Percentiles rank a stretch among this genome's conserved stretches.
Conservation (phyloP, 1,140 invertebrate species). For the Lucilia sericata region DNA sequence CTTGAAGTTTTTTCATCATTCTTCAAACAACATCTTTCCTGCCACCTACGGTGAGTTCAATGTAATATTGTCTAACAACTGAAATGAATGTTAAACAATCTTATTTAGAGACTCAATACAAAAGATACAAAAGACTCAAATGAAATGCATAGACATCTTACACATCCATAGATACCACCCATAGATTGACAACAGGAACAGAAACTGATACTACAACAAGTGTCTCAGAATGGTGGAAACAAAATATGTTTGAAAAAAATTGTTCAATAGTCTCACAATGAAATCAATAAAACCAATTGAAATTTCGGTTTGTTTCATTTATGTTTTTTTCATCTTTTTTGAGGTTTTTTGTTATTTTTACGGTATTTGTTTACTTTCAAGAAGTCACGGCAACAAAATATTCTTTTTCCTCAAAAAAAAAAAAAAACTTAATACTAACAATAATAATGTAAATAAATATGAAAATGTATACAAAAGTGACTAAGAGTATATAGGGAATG, state of each 20-base stretch:
- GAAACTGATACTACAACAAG: neutral
- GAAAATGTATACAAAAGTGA: neutral
- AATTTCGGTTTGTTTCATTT: neutral
- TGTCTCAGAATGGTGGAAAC: neutral
- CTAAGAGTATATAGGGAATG: neutral
- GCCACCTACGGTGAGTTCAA: conserved; percentile 18
- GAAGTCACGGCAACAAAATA: neutral
- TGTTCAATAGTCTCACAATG: neutral
- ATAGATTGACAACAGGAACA: conserved; percentile 15
- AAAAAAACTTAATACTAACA: neutral
- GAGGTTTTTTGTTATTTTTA: neutral
- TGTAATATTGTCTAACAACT: neutral
- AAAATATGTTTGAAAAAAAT: neutral
- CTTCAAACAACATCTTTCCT: neutral
- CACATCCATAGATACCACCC: neutral
- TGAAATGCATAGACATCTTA: neutral
- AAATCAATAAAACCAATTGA: conserved; percentile 21
- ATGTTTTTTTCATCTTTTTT: neutral
- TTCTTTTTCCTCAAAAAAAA: neutral
- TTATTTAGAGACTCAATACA: conserved; percentile 3
- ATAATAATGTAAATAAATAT: neutral
- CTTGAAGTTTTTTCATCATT: neutral
- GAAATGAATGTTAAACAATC: neutral
- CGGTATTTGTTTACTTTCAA: neutral
- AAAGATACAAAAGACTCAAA: neutral